A percentile compares a stretch with the other conserved stretches of the same genome.
phyloP scores from a whole-genome alignment of 2,113 vertebrate genomes.

The Lepisosteus osseus region DNA sequence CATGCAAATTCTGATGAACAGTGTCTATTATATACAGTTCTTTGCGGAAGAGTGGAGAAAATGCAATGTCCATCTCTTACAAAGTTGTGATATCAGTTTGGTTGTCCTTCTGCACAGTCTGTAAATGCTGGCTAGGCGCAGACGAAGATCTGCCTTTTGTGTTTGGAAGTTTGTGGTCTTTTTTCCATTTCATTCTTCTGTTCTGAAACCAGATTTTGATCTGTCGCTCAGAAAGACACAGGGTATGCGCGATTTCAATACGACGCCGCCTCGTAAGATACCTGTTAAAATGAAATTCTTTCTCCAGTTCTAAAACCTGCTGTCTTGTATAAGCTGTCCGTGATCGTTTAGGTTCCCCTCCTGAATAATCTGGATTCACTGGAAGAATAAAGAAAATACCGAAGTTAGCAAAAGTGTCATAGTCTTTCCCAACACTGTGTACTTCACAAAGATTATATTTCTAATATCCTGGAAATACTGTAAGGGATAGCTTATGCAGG shows the following conservation, averaged over 20 bases:
- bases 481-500: no score
- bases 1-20: slow-evolving; percentile 79
- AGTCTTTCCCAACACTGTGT: slow-evolving; percentile 19
- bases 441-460: slow-evolving; percentile 8
- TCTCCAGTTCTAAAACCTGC: slow-evolving; percentile 98
- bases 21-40: slow-evolving; percentile 75
- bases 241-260: slow-evolving; percentile 95
- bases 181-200: slow-evolving; percentile 99
- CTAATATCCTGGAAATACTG: slow-evolving; percentile 31
- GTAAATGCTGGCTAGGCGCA: slow-evolving; percentile 79
- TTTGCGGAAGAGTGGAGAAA: slow-evolving; percentile 57
- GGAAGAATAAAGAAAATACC: slow-evolving; percentile 48
- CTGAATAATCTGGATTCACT: slow-evolving; percentile 97
- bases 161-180: slow-evolving; percentile 98
- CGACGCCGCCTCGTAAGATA: slow-evolving; percentile 95
- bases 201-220: slow-evolving; percentile 99
- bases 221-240: slow-evolving; percentile 96
- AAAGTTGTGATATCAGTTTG: slow-evolving; percentile 96
- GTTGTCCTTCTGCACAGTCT: slow-evolving; percentile 86
- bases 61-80: slow-evolving; percentile 65
- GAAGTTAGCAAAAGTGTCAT: slow-evolving; percentile 45
- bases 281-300: slow-evolving; percentile 99
- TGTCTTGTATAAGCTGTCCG: slow-evolving; percentile 96
- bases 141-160: slow-evolving; percentile 93
- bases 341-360: slow-evolving; percentile 93